These are phyloP conservation scores for Myathropa florea DNA, from an alignment of 2,888 invertebrate species.

Conservation along the genomic window DNA sequence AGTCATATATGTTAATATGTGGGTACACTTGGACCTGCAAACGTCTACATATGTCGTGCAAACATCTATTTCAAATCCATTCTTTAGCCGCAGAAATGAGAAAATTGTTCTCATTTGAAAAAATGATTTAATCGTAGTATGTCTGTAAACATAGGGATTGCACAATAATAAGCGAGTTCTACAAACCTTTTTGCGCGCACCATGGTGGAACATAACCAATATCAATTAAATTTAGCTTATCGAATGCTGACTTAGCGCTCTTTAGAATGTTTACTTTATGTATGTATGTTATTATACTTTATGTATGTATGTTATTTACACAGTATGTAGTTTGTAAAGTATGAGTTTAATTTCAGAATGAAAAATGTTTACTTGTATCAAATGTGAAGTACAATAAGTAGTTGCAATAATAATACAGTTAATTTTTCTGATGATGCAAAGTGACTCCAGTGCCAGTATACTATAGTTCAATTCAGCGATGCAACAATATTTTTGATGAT, in stretches of 20 bases:
- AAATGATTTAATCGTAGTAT: conserved; percentile 31
- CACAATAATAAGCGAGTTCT: conserved; percentile 11
- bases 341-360: conserved; percentile 4
- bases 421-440: too few species aligned
- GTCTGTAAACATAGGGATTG: conserved; percentile 11
- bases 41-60: not conserved
- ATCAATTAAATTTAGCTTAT: conserved; percentile 61
- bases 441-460: too few species aligned
- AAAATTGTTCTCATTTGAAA: conserved; percentile 21
- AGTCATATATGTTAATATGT: too few species aligned
- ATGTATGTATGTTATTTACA: not conserved
- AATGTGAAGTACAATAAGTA: too few species aligned
- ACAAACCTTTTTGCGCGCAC: conserved; percentile 21
- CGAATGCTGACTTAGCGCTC: conserved; percentile 7
- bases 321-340: not conserved
- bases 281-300: not conserved
- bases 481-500: too few species aligned
- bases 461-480: too few species aligned
- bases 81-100: not conserved
- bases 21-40: too few species aligned
- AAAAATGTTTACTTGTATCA: too few species aligned
- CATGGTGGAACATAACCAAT: conserved; percentile 34
- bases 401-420: too few species aligned
- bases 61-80: not conserved
- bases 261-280: conserved; percentile 13